Conservation (phyloP, 1,140 invertebrate species). For the Neodiprion fabricii region DNA sequence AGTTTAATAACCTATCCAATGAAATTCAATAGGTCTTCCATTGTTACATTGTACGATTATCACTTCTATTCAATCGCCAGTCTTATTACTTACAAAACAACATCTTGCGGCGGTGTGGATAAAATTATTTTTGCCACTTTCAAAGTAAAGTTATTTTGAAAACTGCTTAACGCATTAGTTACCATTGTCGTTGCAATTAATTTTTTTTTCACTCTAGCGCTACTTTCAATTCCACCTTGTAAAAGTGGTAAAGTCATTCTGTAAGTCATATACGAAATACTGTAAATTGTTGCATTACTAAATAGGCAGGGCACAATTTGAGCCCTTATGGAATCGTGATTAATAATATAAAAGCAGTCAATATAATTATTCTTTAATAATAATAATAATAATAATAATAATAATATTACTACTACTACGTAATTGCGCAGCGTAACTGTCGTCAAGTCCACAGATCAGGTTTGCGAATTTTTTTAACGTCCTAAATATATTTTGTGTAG, state of each 20-base stretch:
- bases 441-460: background rate
- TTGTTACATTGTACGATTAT: background rate
- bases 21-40: background rate
- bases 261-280: background rate
- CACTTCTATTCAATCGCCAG: background rate
- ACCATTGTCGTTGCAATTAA: background rate
- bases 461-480: background rate
- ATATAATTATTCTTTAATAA: background rate
- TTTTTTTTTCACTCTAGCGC: background rate
- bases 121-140: no score
- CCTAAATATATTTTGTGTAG: background rate
- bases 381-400: no score
- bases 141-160: background rate
- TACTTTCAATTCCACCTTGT: background rate
- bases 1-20: background rate
- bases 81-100: no score
- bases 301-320: background rate
- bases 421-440: background rate
- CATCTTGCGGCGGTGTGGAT: no score
- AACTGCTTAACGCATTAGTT: background rate
- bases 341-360: background rate
- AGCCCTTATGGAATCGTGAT: background rate
- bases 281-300: background rate
- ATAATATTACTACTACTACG: background rate
- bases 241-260: background rate